These are phyloP conservation scores for Aleadryas rufinucha DNA, from an alignment of 2,113 vertebrate species.

Conservation along the genomic window DNA sequence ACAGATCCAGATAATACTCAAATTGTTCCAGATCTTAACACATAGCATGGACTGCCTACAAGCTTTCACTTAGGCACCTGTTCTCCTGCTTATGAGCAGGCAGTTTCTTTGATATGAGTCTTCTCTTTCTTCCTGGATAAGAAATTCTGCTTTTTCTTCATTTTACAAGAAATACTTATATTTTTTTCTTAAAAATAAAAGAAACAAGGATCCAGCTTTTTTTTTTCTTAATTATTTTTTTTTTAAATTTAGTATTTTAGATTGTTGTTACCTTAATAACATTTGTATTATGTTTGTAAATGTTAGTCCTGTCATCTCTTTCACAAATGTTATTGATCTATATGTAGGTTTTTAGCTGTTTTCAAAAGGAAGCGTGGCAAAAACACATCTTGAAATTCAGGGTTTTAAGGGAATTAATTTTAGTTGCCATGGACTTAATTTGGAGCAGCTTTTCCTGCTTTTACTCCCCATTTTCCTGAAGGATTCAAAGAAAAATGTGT, in stretches of 20 bases:
- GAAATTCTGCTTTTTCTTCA: neutral
- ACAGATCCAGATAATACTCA: neutral
- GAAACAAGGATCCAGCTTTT: neutral
- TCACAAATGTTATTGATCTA: neutral
- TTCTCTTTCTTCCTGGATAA: neutral
- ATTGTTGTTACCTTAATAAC: neutral
- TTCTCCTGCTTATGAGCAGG: neutral
- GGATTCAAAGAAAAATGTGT: neutral
- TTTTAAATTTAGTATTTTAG: neutral
- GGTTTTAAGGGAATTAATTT: neutral
- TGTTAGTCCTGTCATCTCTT: neutral
- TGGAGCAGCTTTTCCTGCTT: neutral
- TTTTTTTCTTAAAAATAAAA: neutral
- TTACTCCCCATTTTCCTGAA: neutral
- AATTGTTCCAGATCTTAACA: neutral
- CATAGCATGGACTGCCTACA: neutral
- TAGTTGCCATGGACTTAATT: neutral
- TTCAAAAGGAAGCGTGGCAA: neutral
- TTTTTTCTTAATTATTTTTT: neutral
- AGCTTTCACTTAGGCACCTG: rapidly evolving
- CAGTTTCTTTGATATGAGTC: neutral
- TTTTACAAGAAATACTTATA: neutral
- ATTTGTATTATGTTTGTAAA: neutral
- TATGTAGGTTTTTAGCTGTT: neutral
- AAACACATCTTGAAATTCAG: neutral